Base-by-base conservation (phyloP, 2,113 vertebrate species). In the Hystrix brachyura region DNA sequence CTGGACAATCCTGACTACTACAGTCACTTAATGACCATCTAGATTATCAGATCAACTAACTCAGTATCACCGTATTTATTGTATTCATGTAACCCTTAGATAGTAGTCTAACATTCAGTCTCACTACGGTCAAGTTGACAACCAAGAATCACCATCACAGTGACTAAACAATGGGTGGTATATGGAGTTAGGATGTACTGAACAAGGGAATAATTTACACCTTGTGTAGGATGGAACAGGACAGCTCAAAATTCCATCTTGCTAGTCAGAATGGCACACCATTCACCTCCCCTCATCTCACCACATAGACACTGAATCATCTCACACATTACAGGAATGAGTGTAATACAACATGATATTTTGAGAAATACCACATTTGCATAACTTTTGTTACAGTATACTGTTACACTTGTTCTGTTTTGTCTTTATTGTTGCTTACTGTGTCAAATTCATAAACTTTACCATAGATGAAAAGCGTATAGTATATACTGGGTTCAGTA, bases 181-280 rank as follows among this genome's bases (percentile, higher is more conserved):
- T 38, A 7, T 34, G 43, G 18, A 19, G 19, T 71, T 71, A 71
- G 18, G n/a, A 71, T 23, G n/a, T 38, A 38, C 8, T 10, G n/a
- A 71, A 71, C 8, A 10, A 38, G n/a, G 9, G n/a, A 43, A 71
- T 71, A 19, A 21, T 10, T 43, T 9, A 71, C 65, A 71, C 8
- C n/a, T n/a, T 18, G 15, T 71, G 13, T 38, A 71, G 9, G 19
- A 34, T 21, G 69, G 19, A 38, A n/a, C n/a, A 71, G n/a, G 69
- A 71, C 69, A 71, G 69, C n/a, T 17, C 69, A 38, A 21, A 71
- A 38, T 71, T 38, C 69, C n/a, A 71, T 43, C 69, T 17, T 43
- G 5, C n/a, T 7, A 43, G 2, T 38, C n/a, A 38, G 69, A 5
- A 57, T 43, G 18, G n/a, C 0, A 3, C 13, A 5, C 3, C 60